Base-by-base conservation (phyloP, 2,797 vertebrate genomes). In the Decapterus maruadsi region DNA sequence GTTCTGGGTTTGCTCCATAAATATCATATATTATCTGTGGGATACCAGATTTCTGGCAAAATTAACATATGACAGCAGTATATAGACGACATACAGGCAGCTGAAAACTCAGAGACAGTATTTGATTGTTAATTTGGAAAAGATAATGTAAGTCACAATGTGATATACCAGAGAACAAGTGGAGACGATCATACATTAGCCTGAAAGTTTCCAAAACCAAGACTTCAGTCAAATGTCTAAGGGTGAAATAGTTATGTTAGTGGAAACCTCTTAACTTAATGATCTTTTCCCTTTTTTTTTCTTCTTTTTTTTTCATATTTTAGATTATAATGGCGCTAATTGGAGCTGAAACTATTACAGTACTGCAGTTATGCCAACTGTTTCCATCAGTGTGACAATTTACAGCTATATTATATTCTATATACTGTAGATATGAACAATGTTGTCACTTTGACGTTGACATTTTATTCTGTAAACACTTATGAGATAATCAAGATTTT, bases 121-220 rank as follows among this genome's bases (percentile, higher is more conserved):
- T 57, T 42, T 51, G 12, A 42, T 14, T 40, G 55, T 36, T 42
- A 17, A 40, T 50, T 26, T 26, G 43, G 26, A 42, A 54, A 54
- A 60, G 36, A 45, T 29, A 40, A 54, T 22, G 20, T 6, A 8
- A 51, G 6, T 48, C 22, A 0, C 45, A 42, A 3, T 42, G 17
- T 34, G 17, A n/a, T 34, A 20, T 16, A 46, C 13, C 66, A 68
- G 14, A 57, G 11, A 46, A 53, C 54, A 59, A 58, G 45, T 66
- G 26, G 20, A 65, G 54, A 51, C 58, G 17, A 51, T 11, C 68
- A 53, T 31, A 16, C 31, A 61, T 61, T 20, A 40, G 16, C 12
- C 48, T 51, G 8, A 19, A n/a, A n/a, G 4, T 48, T 14, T 17
- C 7, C 7, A 16, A 31, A 55, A 31, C 26, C 19, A 48, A n/a